A percentile compares a stretch with the other conserved stretches of the same genome.
Conservation (phyloP, 2,888 invertebrate species). For the Calephelis perditalis region DNA sequence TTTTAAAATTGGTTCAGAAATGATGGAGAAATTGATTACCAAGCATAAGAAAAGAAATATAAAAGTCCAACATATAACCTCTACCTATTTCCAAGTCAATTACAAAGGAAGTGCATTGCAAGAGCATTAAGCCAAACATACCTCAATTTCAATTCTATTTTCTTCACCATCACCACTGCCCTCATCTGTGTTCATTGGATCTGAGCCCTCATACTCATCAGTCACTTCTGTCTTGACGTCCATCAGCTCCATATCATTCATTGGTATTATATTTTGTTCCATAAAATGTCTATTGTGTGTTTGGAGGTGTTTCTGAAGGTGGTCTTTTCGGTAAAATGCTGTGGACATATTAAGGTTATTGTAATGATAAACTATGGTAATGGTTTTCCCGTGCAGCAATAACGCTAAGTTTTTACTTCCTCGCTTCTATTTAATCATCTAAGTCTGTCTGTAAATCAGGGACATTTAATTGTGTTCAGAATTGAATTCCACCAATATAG, state of each 20-base stretch:
- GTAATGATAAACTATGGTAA: neutral
- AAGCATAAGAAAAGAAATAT: too few species aligned
- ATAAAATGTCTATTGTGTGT: constrained; percentile 80
- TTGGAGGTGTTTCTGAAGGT: constrained; percentile 86
- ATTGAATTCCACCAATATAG: too few species aligned
- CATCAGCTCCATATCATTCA: constrained; percentile 37
- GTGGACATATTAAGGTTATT: constrained; percentile 19
- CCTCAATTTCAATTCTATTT: constrained; percentile 15
- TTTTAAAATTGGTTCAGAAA: too few species aligned
- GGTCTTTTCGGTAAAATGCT: constrained; percentile 88
- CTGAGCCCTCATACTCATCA: constrained; percentile 41
- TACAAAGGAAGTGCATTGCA: too few species aligned
- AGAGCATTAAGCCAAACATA: neutral
- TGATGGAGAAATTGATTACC: too few species aligned
- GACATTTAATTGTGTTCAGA: too few species aligned
- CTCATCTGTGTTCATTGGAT: constrained; percentile 32
- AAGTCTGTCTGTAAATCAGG: too few species aligned
- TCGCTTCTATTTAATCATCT: too few species aligned
- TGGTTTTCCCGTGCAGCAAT: neutral
- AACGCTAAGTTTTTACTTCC: too few species aligned
- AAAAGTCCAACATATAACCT: too few species aligned
- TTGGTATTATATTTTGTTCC: constrained; percentile 39
- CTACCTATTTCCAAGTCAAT: too few species aligned
- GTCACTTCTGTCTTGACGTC: constrained; percentile 41
- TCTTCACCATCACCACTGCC: constrained; percentile 34